Evolutionary conservation across 2,113 vertebrate species (phyloP), one percentile per base, ranked within the genome.

Genomic region (Hassar affinis): DNA sequence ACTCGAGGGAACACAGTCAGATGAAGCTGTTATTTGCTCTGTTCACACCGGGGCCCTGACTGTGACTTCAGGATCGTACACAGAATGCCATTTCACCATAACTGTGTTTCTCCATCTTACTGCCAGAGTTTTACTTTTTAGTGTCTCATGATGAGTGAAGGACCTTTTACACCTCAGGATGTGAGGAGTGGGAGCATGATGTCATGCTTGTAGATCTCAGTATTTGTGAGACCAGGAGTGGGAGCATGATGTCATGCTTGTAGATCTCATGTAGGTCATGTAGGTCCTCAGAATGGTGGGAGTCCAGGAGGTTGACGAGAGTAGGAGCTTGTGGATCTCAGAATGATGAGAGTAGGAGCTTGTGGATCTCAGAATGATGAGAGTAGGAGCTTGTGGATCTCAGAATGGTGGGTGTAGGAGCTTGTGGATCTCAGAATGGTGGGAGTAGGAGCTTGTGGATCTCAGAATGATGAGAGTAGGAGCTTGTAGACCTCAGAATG

Each of bases 11-110:
- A 27, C 47, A 27, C 49, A 56, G 62, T 81, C 79, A 56, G 54
- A 80, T 69, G 12, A 80, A 68, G 62, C 61, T 68, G 52, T 68
- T 80, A 68, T 80, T 68, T 68, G 27, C 61, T 68, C 78, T 25
- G n/a, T 66, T 80, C 45, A 51, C 35, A 61, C 77, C 30, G 15
- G 15, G 33, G 62, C 42, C n/a, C 18, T 79, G 42, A 17, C 35
- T 35, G 33, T 57, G 76, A 59, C 59, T 78, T 78, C 15, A 78
- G 57, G 57, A 30, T 51, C 71, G 51, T 9, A 62, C 25, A 56
- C 79, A 59, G 4, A 15, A 38, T 2, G 1, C 61, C 47, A 4
- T 47, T 33, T n/a, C 1, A 3, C 61, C 15, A 7, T 18, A 27
- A 42, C 38, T 52, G 33, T 18, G 66, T 71, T 11, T 72, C 12